Evolutionary conservation across 2,888 invertebrate genomes (phyloP), one percentile per base, ranked within the genome.

Genomic region (Taenaris catops): DNA sequence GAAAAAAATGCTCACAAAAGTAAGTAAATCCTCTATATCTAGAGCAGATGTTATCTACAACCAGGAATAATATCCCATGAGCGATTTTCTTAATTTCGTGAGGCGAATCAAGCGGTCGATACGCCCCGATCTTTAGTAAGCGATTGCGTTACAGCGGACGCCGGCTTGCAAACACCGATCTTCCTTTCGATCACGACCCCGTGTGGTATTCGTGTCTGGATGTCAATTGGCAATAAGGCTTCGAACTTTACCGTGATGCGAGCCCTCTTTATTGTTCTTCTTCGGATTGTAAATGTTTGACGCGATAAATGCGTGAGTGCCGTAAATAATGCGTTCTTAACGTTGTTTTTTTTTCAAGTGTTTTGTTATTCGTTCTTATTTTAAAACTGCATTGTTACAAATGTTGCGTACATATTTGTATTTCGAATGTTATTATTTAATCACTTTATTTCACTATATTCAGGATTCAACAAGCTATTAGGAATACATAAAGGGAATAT

Each of bases 61-160:
- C 51, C 34, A 57, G n/a, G 80, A 79, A 79, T 84, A 81, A 86
- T 86, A 86, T 78, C 75, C 76, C 81, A 83, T 86, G 80, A 86
- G 81, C 84, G 81, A 81, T 84, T 84, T 79, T 79, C 83, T 86
- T 86, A 86, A 86, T 86, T 86, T 81, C 78, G 83, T 79, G 81
- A 74, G 74, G 55, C 71, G 74, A 81, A 83, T 83, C 78, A 71
- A 65, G 68, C 71, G 75, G 79, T 81, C 80, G 84, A 75, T 72
- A 69, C 81, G 78, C 78, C 83, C 74, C 55, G 84, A 86, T 86
- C 71, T 78, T 75, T 71, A 72, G 79, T 75, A 75, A 74, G 69
- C 57, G 84, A 86, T 86, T 83, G 71, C 74, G 71, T 72, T 75
- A 80, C 76, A 67, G 76, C 60, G 65, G 62, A 66, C 63, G 70